Percentiles rank a stretch among this genome's conserved stretches.
phyloP scores from a whole-genome alignment of 2,888 invertebrate species.

The Hirtodrosophila confusa region DNA sequence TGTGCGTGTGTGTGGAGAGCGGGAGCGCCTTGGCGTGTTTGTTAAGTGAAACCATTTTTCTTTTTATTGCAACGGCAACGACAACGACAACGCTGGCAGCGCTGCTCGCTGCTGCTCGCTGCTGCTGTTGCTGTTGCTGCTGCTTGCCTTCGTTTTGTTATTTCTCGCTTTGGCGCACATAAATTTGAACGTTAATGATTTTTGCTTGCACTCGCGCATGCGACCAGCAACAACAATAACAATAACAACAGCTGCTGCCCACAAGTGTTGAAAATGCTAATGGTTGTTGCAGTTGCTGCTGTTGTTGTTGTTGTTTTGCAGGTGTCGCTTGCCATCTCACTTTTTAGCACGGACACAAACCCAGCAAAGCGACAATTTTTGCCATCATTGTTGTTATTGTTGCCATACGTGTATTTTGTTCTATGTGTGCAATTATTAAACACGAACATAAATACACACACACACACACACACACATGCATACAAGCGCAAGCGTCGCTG shows the following conservation, averaged over 20 bases:
- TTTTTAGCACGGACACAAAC: slow-evolving; percentile 70
- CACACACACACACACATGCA: slow-evolving; percentile 18
- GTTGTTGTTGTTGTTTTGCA: slow-evolving; percentile 49
- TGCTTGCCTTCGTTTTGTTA: slow-evolving; percentile 62
- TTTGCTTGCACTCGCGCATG: slow-evolving; percentile 72
- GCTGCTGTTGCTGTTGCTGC: slow-evolving; percentile 10
- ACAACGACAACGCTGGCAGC: slow-evolving; percentile 21
- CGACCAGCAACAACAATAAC: slow-evolving; percentile 36
- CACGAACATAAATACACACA: slow-evolving; percentile 14
- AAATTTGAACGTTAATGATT: slow-evolving; percentile 78
- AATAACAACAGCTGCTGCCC: slow-evolving; percentile 41
- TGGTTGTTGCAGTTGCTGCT: slow-evolving; percentile 20
- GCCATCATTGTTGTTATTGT: not conserved
- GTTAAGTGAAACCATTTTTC: slow-evolving; percentile 83
- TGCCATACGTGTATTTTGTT: not conserved
- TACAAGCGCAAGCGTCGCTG: slow-evolving; percentile 18
- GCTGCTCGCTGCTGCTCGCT: slow-evolving; percentile 19
- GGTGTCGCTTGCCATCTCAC: slow-evolving; percentile 75
- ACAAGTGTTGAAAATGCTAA: slow-evolving; percentile 69
- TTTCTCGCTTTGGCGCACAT: slow-evolving; percentile 78
- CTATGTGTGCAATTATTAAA: slow-evolving; percentile 41
- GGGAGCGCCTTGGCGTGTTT: slow-evolving; percentile 70
- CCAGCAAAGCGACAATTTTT: slow-evolving; percentile 61
- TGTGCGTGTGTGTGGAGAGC: slow-evolving; percentile 18
- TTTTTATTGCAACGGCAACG: slow-evolving; percentile 63